phyloP scores from a whole-genome alignment of 2,113 vertebrate genomes.

The Oncorhynchus mykiss region DNA sequence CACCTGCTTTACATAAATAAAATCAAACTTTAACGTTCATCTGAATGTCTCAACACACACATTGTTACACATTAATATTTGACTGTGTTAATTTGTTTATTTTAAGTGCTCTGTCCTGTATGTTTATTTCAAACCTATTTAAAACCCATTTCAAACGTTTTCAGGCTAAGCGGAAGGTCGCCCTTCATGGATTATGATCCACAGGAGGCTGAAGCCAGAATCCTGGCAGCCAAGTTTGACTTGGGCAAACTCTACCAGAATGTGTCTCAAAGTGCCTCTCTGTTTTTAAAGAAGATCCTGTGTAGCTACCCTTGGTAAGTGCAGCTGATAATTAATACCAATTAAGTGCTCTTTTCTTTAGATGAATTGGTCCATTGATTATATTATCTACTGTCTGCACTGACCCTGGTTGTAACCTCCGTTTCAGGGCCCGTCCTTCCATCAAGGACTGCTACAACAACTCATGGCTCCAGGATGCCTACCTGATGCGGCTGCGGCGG shows the following conservation, averaged over 20 bases:
- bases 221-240: constrained; percentile 91
- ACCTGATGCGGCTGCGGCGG: constrained; percentile 93
- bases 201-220: constrained; percentile 87
- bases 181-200: constrained; percentile 88
- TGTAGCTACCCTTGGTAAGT: constrained; percentile 93
- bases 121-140: no score
- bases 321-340: background rate
- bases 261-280: constrained; percentile 93
- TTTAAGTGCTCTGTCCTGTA: no score
- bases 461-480: constrained; percentile 96
- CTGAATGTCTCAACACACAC: no score
- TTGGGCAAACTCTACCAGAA: constrained; percentile 95
- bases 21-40: no score
- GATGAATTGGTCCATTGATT: background rate
- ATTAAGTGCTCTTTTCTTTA: no score
- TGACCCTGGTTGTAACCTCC: constrained; percentile 1
- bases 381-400: background rate
- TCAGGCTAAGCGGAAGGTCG: constrained; percentile 90
- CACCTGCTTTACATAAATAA: no score
- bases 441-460: constrained; percentile 93
- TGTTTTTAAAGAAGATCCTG: constrained; percentile 95
- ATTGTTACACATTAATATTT: no score
- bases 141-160: background rate
- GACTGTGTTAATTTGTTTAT: no score
- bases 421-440: constrained; percentile 88